Evolutionary conservation across 2,113 vertebrate genomes (phyloP).

Genomic region (Holacanthus passer): DNA sequence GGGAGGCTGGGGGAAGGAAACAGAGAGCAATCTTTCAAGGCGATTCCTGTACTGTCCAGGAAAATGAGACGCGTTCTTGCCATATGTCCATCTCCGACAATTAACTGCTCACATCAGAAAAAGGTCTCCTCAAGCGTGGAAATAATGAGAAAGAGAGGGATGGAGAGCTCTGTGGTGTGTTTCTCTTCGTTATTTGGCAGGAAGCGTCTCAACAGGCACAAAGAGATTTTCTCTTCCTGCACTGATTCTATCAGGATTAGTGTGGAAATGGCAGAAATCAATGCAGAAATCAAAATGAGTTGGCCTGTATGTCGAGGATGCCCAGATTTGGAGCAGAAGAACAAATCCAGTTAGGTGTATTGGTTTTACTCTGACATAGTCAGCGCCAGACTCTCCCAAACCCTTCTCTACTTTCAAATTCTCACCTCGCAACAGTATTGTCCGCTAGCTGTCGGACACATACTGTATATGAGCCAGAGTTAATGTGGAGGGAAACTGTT

Average conservation of each 20-base stretch:
- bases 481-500: neutral
- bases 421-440: conserved; percentile 23
- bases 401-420: conserved; percentile 27
- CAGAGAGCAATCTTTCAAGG: conserved; percentile 5
- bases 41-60: conserved; percentile 20
- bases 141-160: conserved; percentile 38
- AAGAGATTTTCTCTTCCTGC: conserved; percentile 38
- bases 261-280: conserved; percentile 71
- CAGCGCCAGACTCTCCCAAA: conserved; percentile 4
- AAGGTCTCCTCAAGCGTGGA: conserved; percentile 40
- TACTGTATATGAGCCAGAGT: neutral
- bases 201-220: conserved; percentile 41
- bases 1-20: neutral
- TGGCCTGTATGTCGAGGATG: conserved; percentile 38
- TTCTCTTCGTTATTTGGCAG: conserved; percentile 31
- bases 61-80: conserved; percentile 14
- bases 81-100: conserved; percentile 56
- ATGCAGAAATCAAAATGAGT: conserved; percentile 47
- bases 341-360: conserved; percentile 59
- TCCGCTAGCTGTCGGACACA: neutral
- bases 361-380: conserved; percentile 57
- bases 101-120: conserved; percentile 39
- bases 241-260: conserved; percentile 67
- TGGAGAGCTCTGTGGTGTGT: neutral
- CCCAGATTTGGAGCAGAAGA: conserved; percentile 29